Evolutionary conservation across 2,797 vertebrate genomes (phyloP).

Genomic region (Mionectes olivaceus): DNA sequence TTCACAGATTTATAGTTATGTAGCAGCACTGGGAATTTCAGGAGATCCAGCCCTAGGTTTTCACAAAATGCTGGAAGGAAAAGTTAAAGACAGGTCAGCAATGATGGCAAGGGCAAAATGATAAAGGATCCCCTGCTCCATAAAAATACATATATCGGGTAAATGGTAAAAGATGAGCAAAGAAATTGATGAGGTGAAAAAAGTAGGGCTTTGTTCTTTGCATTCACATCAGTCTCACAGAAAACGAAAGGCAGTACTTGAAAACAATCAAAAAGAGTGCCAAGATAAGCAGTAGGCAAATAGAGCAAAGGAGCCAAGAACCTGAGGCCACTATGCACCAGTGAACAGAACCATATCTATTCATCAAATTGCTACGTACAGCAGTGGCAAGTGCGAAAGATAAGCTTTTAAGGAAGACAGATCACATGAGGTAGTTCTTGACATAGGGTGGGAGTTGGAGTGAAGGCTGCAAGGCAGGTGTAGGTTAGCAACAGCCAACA

Average conservation of each 20-base stretch:
- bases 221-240: background rate
- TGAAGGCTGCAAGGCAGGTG: background rate
- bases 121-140: background rate
- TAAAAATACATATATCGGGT: background rate
- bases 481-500: background rate
- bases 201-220: background rate
- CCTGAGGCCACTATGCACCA: slow-evolving; percentile 40
- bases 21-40: background rate
- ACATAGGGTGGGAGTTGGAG: background rate
- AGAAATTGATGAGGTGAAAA: background rate
- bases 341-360: slow-evolving; percentile 19
- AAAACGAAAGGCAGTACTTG: slow-evolving; percentile 13
- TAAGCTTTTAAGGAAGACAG: slow-evolving; percentile 37
- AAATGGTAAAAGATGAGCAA: background rate
- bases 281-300: slow-evolving; percentile 41
- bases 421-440: background rate
- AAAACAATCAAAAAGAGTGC: slow-evolving; percentile 21
- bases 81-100: background rate
- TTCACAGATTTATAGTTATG: background rate
- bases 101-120: background rate
- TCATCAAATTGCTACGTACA: slow-evolving; percentile 22
- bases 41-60: background rate
- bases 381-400: slow-evolving; percentile 2
- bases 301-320: slow-evolving; percentile 41
- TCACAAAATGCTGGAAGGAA: background rate